Conservation (phyloP, 23 tunicate genomes). For the Halocynthia roretzi region DNA sequence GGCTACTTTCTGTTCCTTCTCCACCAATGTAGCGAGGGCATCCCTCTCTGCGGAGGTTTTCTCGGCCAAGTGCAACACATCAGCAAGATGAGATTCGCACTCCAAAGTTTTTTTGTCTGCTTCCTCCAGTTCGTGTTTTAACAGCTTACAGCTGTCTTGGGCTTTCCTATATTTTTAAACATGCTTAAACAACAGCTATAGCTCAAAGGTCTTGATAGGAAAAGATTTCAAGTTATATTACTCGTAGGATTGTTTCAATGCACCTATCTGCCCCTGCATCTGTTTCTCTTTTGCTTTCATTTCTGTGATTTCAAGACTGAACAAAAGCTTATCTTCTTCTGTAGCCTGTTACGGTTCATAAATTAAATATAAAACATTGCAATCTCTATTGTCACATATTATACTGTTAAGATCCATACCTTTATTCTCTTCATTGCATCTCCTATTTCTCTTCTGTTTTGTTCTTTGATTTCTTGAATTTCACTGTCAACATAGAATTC, state of each 20-base stretch:
- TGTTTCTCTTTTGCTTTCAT: conserved; percentile 11
- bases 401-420: conserved; percentile 11
- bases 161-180: conserved; percentile 14
- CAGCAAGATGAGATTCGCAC: conserved; percentile 73
- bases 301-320: conserved; percentile 13
- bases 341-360: not conserved
- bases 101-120: conserved; percentile 50
- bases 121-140: conserved; percentile 34
- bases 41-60: conserved; percentile 55
- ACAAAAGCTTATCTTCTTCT: conserved; percentile 11
- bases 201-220: too few relatives aligned
- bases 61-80: conserved; percentile 57
- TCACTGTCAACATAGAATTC: conserved; percentile 28
- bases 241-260: conserved; percentile 27
- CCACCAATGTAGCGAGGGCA: conserved; percentile 60
- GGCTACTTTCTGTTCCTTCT: conserved; percentile 52
- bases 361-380: too few relatives aligned
- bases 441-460: conserved; percentile 37
- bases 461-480: conserved; percentile 49
- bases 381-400: too few relatives aligned
- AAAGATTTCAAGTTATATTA: not conserved
- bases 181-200: too few relatives aligned
- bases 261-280: conserved; percentile 17
- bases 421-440: conserved; percentile 44
- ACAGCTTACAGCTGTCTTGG: conserved; percentile 26